These are phyloP conservation scores for Cheilosia soror DNA, from an alignment of 2,888 invertebrate species.

Conservation along the genomic window DNA sequence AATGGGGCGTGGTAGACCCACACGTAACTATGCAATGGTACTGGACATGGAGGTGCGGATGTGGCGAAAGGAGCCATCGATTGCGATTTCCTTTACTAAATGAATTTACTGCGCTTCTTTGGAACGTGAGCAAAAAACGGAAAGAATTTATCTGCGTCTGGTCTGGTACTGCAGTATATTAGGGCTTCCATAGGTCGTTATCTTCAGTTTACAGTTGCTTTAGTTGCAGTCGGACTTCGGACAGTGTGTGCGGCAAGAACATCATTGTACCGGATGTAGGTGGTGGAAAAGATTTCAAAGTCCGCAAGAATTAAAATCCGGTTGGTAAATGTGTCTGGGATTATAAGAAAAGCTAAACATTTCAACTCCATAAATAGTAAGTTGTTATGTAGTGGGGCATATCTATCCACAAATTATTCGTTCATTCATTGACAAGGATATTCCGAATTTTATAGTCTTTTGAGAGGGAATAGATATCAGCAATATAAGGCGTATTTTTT, in stretches of 20 bases:
- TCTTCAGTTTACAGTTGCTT: background rate
- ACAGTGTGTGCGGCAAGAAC: slow-evolving; percentile 6
- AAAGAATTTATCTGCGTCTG: slow-evolving; percentile 13
- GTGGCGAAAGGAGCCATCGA: slow-evolving; percentile 57
- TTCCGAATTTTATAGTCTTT: no score
- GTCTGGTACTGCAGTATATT: slow-evolving; percentile 6
- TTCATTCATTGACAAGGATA: no score
- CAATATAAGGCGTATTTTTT: no score
- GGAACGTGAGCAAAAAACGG: slow-evolving; percentile 31
- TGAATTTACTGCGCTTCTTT: slow-evolving; percentile 61
- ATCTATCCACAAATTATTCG: no score
- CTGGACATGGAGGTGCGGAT: slow-evolving; percentile 39
- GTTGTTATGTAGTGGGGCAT: no score
- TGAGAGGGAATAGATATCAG: no score
- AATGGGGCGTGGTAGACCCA: background rate
- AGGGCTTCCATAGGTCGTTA: slow-evolving; percentile 5
- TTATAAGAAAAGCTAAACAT: no score
- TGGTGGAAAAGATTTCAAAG: background rate
- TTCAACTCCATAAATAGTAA: no score
- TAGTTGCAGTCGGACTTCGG: background rate
- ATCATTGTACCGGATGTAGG: background rate
- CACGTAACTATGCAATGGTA: slow-evolving; percentile 29
- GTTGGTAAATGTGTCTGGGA: no score
- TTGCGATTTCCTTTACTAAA: slow-evolving; percentile 63
- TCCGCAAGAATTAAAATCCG: no score